phyloP scores from a whole-genome alignment of 2,113 vertebrate species.

The Rhabdornis inornatus region DNA sequence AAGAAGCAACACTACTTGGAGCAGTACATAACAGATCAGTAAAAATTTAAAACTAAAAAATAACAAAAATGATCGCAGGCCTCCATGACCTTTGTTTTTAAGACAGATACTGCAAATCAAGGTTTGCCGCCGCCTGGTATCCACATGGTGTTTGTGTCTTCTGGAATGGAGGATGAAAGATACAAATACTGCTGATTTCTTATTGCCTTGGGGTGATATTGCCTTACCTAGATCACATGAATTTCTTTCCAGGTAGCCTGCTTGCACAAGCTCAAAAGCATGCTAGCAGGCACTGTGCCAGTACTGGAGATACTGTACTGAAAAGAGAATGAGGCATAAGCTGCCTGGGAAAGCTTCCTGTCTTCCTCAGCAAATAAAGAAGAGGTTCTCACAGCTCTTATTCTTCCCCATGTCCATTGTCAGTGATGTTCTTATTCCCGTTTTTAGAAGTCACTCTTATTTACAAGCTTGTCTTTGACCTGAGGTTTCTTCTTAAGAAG shows the following conservation, averaged over 20 bases:
- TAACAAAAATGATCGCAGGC: background rate
- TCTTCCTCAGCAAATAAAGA: background rate
- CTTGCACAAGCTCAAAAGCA: slow-evolving; percentile 8
- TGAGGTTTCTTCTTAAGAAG: background rate
- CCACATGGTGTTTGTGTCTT: background rate
- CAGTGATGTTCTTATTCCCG: background rate
- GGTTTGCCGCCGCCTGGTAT: background rate
- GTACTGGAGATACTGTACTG: background rate
- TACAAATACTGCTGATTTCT: background rate
- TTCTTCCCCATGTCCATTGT: background rate
- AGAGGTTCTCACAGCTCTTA: background rate
- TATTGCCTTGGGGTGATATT: background rate
- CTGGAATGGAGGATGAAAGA: background rate
- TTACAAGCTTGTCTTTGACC: background rate
- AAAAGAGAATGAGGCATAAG: background rate
- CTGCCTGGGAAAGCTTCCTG: background rate
- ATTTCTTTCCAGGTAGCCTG: slow-evolving; percentile 22
- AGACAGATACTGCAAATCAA: background rate
- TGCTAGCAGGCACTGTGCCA: background rate
- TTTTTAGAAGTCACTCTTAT: background rate
- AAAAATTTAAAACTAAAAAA: background rate
- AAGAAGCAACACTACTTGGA: background rate
- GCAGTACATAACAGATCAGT: background rate
- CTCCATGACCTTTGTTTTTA: background rate
- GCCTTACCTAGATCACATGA: background rate